A percentile compares a stretch with the other conserved stretches of the same genome.
Evolutionary conservation across 2,113 vertebrate species (phyloP).

Genomic region (Catharus fuscescens): DNA sequence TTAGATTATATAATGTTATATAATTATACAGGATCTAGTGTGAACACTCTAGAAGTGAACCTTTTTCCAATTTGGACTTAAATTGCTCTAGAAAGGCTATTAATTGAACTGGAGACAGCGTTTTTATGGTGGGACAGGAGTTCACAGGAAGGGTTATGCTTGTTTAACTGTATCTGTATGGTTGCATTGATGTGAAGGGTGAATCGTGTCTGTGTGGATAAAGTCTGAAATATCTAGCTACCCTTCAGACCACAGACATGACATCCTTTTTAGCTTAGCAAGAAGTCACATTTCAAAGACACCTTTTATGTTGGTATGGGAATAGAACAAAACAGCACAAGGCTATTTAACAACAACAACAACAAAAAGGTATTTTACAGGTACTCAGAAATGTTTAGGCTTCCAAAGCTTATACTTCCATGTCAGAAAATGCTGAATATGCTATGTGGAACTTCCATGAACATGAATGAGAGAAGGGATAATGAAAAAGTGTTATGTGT

Average conservation of each 20-base stretch:
- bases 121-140: not conserved
- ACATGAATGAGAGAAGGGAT: not conserved
- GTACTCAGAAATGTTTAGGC: not conserved
- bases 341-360: not conserved
- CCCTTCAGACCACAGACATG: not conserved
- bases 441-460: not conserved
- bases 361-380: not conserved
- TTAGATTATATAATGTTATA: not conserved
- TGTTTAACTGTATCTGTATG: not conserved
- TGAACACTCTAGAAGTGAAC: not conserved
- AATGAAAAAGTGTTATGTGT: not conserved
- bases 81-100: not conserved
- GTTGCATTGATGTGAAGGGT: not conserved
- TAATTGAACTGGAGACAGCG: not conserved
- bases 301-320: not conserved
- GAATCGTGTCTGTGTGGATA: not conserved
- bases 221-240: not conserved
- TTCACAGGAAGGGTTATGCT: not conserved
- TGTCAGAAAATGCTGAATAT: not conserved
- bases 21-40: not conserved
- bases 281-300: constrained; percentile 32
- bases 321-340: constrained; percentile 6
- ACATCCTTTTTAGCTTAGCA: not conserved
- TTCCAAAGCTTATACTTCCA: not conserved
- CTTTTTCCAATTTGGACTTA: not conserved